Percentiles rank a stretch among this genome's conserved stretches.
phyloP scores from a whole-genome alignment of 2,797 vertebrate species.

The Cirrhinus molitorella region DNA sequence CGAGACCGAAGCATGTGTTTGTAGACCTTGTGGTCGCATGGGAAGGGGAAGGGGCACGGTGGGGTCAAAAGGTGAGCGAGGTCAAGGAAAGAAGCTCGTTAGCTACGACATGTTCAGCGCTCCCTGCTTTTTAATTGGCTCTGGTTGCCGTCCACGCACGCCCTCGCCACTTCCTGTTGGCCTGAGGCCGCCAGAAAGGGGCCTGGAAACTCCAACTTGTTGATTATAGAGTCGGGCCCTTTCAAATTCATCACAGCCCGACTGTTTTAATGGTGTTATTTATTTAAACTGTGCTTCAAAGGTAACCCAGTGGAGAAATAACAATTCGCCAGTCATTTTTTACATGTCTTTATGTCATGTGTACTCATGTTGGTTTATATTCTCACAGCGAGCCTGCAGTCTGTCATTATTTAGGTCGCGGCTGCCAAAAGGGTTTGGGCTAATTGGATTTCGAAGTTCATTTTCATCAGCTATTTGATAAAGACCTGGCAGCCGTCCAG shows the following conservation, averaged over 20 bases:
- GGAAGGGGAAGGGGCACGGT: slow-evolving; percentile 62
- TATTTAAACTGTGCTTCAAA: slow-evolving; percentile 57
- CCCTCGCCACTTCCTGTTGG: slow-evolving; percentile 72
- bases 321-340: slow-evolving; percentile 32
- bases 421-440: slow-evolving; percentile 62
- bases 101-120: slow-evolving; percentile 69
- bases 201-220: slow-evolving; percentile 63
- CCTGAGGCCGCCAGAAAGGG: slow-evolving; percentile 41
- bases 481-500: slow-evolving; percentile 46
- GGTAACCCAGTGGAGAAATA: slow-evolving; percentile 47
- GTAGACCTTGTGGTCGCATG: slow-evolving; percentile 76
- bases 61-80: slow-evolving; percentile 73
- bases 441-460: slow-evolving; percentile 71
- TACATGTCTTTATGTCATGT: slow-evolving; percentile 48
- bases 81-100: slow-evolving; percentile 80
- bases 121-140: slow-evolving; percentile 65
- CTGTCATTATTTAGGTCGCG: slow-evolving; percentile 71
- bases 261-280: slow-evolving; percentile 67
- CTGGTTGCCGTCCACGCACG: slow-evolving; percentile 58
- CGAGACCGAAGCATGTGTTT: slow-evolving; percentile 72
- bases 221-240: slow-evolving; percentile 65
- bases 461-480: slow-evolving; percentile 60
- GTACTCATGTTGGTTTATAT: slow-evolving; percentile 40
- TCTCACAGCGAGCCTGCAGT: slow-evolving; percentile 66
- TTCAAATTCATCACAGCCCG: slow-evolving; percentile 61